A percentile compares a stretch with the other conserved stretches of the same genome.
These are phyloP conservation scores for Drosophila barbarae DNA, from an alignment of 2,888 invertebrate genomes.

Conservation along the genomic window DNA sequence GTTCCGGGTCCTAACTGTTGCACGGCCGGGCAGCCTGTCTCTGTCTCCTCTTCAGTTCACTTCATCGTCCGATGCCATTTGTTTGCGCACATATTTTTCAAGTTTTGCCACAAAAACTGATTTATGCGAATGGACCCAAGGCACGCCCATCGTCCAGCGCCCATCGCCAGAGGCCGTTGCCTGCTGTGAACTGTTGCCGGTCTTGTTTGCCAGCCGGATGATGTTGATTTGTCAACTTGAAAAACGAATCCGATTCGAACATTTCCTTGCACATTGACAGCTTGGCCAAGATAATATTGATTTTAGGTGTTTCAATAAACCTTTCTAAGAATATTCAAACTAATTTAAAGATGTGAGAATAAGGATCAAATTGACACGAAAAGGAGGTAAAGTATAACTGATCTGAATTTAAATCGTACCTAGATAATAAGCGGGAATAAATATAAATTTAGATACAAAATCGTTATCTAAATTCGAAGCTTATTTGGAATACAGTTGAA, in stretches of 20 bases:
- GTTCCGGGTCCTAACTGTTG: slow-evolving; percentile 60
- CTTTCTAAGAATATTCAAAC: not conserved
- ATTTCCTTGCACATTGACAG: slow-evolving; percentile 58
- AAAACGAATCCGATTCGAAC: slow-evolving; percentile 69
- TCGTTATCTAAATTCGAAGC: not conserved
- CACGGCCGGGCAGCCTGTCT: slow-evolving; percentile 47
- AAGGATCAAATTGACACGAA: not conserved
- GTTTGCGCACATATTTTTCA: slow-evolving; percentile 72
- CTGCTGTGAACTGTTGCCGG: slow-evolving; percentile 26
- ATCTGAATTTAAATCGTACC: not conserved
- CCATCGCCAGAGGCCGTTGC: slow-evolving; percentile 6
- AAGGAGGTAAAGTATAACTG: too few species aligned
- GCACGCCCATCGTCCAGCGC: slow-evolving; percentile 11
- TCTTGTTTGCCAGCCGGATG: slow-evolving; percentile 66
- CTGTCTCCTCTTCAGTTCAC: slow-evolving; percentile 23
- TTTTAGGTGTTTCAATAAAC: slow-evolving; percentile 37
- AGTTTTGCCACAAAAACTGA: slow-evolving; percentile 74
- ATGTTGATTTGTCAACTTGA: slow-evolving; percentile 76
- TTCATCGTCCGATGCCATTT: slow-evolving; percentile 58
- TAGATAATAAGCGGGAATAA: not conserved
- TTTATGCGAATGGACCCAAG: slow-evolving; percentile 59
- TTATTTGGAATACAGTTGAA: not conserved
- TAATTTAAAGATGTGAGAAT: not conserved
- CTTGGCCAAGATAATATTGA: slow-evolving; percentile 48
- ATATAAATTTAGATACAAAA: not conserved